Evolutionary conservation across 2,888 invertebrate species (phyloP).

Genomic region (Parnassius apollo): DNA sequence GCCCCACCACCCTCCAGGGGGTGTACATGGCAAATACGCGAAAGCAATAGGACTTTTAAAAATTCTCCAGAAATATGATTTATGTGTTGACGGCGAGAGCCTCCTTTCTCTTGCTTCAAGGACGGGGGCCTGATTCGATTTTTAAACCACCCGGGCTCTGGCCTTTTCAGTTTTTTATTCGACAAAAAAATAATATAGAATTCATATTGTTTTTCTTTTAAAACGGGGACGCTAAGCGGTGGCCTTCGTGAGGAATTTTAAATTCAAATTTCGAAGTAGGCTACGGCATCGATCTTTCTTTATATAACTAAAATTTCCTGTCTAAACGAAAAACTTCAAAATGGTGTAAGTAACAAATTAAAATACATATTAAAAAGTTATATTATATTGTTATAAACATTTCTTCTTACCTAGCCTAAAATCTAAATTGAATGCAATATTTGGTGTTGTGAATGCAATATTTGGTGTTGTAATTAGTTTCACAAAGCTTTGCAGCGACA

Average conservation of each 20-base stretch:
- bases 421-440: too few species aligned
- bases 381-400: too few species aligned
- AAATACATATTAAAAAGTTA: background rate
- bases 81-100: conserved; percentile 79
- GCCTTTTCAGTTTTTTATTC: conserved; percentile 30
- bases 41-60: conserved; percentile 82
- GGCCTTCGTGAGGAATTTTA: conserved; percentile 8
- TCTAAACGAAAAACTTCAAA: background rate
- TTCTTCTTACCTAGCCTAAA: too few species aligned
- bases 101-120: conserved; percentile 69
- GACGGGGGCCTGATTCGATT: conserved; percentile 79
- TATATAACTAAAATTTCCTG: conserved; percentile 2
- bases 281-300: conserved; percentile 9
- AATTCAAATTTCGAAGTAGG: conserved; percentile 13
- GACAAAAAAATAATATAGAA: conserved; percentile 27
- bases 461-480: too few species aligned
- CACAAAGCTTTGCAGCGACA: too few species aligned
- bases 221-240: conserved; percentile 11
- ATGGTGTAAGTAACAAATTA: background rate
- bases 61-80: conserved; percentile 82
- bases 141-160: conserved; percentile 71
- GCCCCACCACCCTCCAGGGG: conserved; percentile 55
- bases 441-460: too few species aligned
- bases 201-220: conserved; percentile 38
- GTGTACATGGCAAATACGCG: conserved; percentile 82